A percentile compares a stretch with the other conserved stretches of the same genome.
phyloP scores from a whole-genome alignment of 2,113 vertebrate species.

The Capreolus pygargus region DNA sequence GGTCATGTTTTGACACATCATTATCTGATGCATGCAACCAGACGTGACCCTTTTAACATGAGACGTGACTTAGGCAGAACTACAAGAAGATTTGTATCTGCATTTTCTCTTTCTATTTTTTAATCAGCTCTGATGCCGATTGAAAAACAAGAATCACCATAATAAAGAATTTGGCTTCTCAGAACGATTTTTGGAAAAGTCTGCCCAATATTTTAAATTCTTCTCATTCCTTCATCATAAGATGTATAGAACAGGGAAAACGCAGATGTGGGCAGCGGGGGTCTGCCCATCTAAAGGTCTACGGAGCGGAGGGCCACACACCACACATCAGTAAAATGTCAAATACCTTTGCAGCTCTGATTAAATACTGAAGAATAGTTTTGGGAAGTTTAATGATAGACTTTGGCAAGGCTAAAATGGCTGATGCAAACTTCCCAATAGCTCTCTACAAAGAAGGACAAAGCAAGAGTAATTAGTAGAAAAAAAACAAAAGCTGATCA shows the following conservation, averaged over 20 bases:
- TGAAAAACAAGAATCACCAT: background rate
- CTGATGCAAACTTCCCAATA: conserved; percentile 97
- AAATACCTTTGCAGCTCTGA: conserved; percentile 98
- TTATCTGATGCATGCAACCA: conserved; percentile 76
- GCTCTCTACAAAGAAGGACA: conserved; percentile 96
- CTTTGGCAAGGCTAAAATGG: conserved; percentile 97
- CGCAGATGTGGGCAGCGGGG: conserved; percentile 70
- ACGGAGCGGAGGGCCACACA: conserved; percentile 64
- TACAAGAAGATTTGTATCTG: conserved; percentile 72
- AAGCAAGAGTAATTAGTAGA: conserved; percentile 89
- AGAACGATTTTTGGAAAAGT: background rate
- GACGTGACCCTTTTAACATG: conserved; percentile 39
- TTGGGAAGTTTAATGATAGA: conserved; percentile 99
- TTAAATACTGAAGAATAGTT: conserved; percentile 98
- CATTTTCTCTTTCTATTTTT: conserved; percentile 79
- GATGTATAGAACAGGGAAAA: conserved; percentile 78
- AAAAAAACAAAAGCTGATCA: conserved; percentile 63
- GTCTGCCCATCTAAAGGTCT: conserved; percentile 51
- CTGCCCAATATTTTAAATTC: background rate
- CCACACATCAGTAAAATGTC: conserved; percentile 74
- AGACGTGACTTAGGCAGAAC: conserved; percentile 31
- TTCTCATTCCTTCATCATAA: background rate
- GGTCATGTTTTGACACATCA: background rate
- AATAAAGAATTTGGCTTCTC: background rate
- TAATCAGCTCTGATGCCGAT: background rate